Percentiles rank a stretch among this genome's conserved stretches.
Evolutionary conservation across 1,140 invertebrate species (phyloP).

Genomic region (Micrasema longulum): DNA sequence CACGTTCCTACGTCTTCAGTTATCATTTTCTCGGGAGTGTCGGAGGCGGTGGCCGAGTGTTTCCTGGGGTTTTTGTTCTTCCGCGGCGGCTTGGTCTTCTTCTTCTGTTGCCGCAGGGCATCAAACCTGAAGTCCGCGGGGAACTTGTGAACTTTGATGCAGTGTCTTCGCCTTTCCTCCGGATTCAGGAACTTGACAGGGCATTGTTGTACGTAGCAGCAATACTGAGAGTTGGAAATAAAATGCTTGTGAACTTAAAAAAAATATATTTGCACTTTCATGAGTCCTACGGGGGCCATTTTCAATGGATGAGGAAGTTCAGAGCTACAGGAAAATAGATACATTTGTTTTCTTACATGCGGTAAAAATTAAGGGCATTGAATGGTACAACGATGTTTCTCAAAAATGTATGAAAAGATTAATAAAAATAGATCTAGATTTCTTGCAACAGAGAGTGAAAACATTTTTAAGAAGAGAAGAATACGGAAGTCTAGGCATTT

Average conservation of each 20-base stretch:
- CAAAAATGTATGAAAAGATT: no score
- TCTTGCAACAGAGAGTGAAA: no score
- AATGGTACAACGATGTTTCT: no score
- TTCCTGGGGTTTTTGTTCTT: constrained; percentile 43
- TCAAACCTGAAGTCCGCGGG: constrained; percentile 71
- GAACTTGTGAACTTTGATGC: constrained; percentile 73
- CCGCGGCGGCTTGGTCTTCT: constrained; percentile 44
- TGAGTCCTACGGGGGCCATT: no score
- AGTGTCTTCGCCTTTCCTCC: constrained; percentile 71
- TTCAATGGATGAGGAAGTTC: no score
- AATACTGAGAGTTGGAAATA: constrained; percentile 67
- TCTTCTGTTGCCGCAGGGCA: constrained; percentile 16
- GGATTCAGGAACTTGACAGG: constrained; percentile 68
- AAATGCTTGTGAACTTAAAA: neutral
- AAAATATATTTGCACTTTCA: neutral
- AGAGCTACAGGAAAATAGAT: no score
- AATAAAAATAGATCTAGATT: no score
- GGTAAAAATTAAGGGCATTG: no score
- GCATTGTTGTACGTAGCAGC: constrained; percentile 76
- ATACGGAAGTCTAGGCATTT: no score
- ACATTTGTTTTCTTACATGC: no score
- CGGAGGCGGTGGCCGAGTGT: neutral
- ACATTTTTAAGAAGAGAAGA: no score
- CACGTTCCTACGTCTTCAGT: neutral
- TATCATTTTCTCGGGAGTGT: constrained; percentile 19